phyloP scores from a whole-genome alignment of 2,888 invertebrate species.

The Ethmia dodecea region DNA sequence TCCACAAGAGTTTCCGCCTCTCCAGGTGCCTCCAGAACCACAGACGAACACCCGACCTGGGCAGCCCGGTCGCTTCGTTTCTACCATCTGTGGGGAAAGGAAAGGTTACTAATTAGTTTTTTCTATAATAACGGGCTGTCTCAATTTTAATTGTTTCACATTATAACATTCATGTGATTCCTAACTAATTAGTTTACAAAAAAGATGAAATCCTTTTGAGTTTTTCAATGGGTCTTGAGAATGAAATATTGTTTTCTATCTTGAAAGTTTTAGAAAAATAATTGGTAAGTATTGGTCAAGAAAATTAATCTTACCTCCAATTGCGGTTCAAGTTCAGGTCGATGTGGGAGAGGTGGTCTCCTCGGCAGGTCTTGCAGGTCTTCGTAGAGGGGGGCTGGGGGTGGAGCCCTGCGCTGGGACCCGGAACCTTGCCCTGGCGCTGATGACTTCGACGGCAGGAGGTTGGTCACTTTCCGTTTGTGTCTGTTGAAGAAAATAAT shows the following conservation, averaged over 20 bases:
- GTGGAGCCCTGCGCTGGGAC: conserved; percentile 70
- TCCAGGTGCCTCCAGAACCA: conserved; percentile 68
- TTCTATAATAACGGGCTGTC: no score
- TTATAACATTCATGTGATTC: no score
- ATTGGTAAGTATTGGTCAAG: no score
- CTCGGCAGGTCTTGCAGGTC: conserved; percentile 83
- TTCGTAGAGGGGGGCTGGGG: conserved; percentile 84
- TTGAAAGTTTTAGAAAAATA: no score
- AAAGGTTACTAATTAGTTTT: neutral
- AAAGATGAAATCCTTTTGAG: no score
- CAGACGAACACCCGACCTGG: conserved; percentile 83
- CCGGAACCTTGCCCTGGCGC: conserved; percentile 69
- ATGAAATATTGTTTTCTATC: no score
- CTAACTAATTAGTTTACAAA: no score
- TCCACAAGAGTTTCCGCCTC: conserved; percentile 74
- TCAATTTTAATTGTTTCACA: no score
- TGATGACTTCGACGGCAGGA: conserved; percentile 89
- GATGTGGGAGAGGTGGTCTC: conserved; percentile 68
- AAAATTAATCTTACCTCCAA: conserved; percentile 61
- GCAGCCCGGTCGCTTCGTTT: conserved; percentile 80
- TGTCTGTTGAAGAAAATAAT: conserved; percentile 83
- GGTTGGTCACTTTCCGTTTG: conserved; percentile 91
- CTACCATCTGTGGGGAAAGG: conserved; percentile 81
- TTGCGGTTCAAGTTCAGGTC: conserved; percentile 67
- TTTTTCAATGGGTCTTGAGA: no score